These are phyloP conservation scores for Arge pagana DNA, from an alignment of 2,888 invertebrate species.

Conservation along the genomic window DNA sequence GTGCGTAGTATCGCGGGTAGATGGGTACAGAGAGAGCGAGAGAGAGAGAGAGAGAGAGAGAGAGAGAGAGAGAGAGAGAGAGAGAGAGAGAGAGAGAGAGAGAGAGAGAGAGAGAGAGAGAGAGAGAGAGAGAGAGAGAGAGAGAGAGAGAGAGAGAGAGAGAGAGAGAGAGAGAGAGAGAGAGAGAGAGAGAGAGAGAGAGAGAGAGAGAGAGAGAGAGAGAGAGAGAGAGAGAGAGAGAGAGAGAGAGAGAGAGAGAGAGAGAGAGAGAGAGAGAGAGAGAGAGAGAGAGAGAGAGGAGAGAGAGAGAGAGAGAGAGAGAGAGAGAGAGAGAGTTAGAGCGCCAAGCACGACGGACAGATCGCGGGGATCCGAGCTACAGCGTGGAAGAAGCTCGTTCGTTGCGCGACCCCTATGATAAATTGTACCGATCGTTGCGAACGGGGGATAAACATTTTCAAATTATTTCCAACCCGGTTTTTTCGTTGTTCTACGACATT, in stretches of 20 bases:
- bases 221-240: constrained; percentile 37
- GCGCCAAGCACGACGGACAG: constrained; percentile 18
- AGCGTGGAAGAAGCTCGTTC: no score
- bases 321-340: constrained; percentile 9
- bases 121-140: constrained; percentile 21
- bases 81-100: constrained; percentile 9
- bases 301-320: constrained; percentile 11
- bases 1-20: constrained; percentile 14
- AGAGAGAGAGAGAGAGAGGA: constrained; percentile 28
- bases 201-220: no score
- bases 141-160: constrained; percentile 24
- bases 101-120: constrained; percentile 12
- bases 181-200: no score
- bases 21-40: constrained; percentile 3
- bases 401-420: background rate
- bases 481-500: no score
- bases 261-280: constrained; percentile 24
- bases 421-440: background rate
- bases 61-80: constrained; percentile 13
- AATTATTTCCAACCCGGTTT: no score
- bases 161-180: constrained; percentile 12
- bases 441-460: no score
- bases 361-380: no score
- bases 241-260: constrained; percentile 22
- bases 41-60: constrained; percentile 3